Base-by-base conservation (phyloP, 2,113 vertebrate species). In the Sinocyclocheilus maitianheensis region DNA sequence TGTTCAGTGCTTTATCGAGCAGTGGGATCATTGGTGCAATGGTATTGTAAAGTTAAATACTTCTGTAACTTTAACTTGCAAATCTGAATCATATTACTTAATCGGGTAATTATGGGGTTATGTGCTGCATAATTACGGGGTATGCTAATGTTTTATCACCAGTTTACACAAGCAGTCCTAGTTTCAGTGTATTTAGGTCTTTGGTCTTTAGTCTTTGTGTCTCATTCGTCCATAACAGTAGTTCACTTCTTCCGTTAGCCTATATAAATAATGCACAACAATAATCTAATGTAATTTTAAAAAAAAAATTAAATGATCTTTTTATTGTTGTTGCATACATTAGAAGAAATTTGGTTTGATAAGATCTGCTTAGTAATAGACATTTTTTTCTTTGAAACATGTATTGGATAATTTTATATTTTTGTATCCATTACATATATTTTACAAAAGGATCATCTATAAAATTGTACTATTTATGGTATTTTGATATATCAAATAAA, bases 41-140 rank as follows among this genome's bases (percentile, higher is more conserved):
- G 76, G 48, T 92, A 85, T 46, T 91, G 26, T 93, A 90, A 89
- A 85, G 58, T 77, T 90, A 8, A 65, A 89, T 80, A 10, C 79
- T 72, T 91, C 81, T 90, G 93, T 93, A 81, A 65, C 20, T 11
- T 20, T 34, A 7, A 76, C 13, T 76, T 16, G 11, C 22, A 11
- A 81, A 65, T 34, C 22, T 14, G 11, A n/a, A 24, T n/a, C 77
- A 10, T 46, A 46, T 81, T 65, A 63, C 37, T 37, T 20, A 81
- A 81, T 37, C 24, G 14, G 30, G 18, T n/a, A 0, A 58, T 13
- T 22, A n/a, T 30, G 34, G 13, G 22, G 16, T 8, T 58, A n/a
- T 40, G 20, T 79, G 77, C 26, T n/a, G 58, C n/a, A 22, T 40
- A 46, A 63, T 63, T 24, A 77, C 14, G n/a, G 11, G 22, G 5